These are phyloP conservation scores for Micromys minutus DNA, from an alignment of 2,113 vertebrate genomes.

Conservation along the genomic window DNA sequence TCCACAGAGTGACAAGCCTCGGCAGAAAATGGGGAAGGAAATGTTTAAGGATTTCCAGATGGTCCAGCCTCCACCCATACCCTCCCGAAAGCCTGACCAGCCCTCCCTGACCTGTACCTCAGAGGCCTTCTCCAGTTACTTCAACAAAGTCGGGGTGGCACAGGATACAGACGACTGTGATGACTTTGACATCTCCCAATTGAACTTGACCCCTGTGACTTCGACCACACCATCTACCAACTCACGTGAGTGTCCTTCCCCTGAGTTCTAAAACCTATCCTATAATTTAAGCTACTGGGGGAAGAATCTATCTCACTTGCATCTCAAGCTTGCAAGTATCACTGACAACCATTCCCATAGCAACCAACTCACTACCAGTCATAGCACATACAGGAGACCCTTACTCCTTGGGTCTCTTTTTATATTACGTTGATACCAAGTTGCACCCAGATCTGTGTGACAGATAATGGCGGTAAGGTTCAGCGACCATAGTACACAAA, in stretches of 20 bases:
- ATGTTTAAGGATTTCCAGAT: conserved; percentile 99
- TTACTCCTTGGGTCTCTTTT: background rate
- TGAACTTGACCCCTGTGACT: conserved; percentile 99
- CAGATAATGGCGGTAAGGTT: background rate
- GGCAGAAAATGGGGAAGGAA: conserved; percentile 95
- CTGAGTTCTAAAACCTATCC: background rate
- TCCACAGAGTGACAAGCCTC: conserved; percentile 92
- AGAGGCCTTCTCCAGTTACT: conserved; percentile 98
- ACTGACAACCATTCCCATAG: background rate
- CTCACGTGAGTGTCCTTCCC: conserved; percentile 91
- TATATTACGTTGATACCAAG: background rate
- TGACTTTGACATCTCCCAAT: conserved; percentile 99
- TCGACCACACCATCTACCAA: conserved; percentile 98
- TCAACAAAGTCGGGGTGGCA: conserved; percentile 97
- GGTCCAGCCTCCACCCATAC: conserved; percentile 95
- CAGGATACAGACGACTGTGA: conserved; percentile 99
- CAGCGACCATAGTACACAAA: background rate
- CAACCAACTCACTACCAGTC: background rate
- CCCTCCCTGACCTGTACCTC: conserved; percentile 94
- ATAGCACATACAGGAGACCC: fast-evolving
- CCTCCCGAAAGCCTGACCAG: conserved; percentile 93
- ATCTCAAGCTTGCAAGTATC: background rate
- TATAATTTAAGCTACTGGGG: background rate
- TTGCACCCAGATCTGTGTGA: background rate
- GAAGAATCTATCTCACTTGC: background rate